These are phyloP conservation scores for Nycteola revayana DNA, from an alignment of 2,888 invertebrate genomes.

Conservation along the genomic window DNA sequence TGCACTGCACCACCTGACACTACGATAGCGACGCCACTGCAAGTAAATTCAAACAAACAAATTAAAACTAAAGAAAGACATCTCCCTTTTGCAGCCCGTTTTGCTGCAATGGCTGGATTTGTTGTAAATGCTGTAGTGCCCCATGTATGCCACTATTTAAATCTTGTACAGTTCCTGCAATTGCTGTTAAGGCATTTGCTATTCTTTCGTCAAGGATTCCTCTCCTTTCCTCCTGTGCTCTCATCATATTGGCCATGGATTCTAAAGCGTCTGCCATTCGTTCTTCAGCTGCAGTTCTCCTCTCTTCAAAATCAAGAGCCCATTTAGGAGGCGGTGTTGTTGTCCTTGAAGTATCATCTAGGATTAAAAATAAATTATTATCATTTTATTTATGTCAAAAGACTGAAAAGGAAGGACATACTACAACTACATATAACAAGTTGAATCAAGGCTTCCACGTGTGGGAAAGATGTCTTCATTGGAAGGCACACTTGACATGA, in stretches of 20 bases:
- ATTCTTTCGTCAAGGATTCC: slow-evolving; percentile 52
- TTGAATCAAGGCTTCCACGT: no score
- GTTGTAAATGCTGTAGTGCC: slow-evolving; percentile 49
- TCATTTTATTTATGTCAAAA: no score
- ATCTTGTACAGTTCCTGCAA: slow-evolving; percentile 61
- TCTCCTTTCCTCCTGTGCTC: slow-evolving; percentile 54
- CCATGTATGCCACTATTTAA: slow-evolving; percentile 60
- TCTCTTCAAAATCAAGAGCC: slow-evolving; percentile 64
- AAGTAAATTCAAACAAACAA: no score
- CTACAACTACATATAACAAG: no score
- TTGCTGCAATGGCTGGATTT: slow-evolving; percentile 36
- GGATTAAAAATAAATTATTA: no score
- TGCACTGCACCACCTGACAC: no score
- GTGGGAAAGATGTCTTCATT: no score
- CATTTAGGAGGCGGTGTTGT: slow-evolving; percentile 63
- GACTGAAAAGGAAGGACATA: no score
- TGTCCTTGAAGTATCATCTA: slow-evolving; percentile 43
- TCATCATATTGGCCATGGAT: slow-evolving; percentile 56
- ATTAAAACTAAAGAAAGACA: slow-evolving; percentile 37
- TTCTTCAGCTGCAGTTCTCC: slow-evolving; percentile 63
- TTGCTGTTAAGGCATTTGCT: slow-evolving; percentile 51
- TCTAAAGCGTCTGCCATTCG: slow-evolving; percentile 63
- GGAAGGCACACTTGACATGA: no score
- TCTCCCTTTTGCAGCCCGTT: slow-evolving; percentile 51
- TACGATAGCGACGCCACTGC: no score